Percentiles rank a stretch among this genome's conserved stretches.
phyloP scores from a whole-genome alignment of 2,888 invertebrate species.

The Limnephilus marmoratus region DNA sequence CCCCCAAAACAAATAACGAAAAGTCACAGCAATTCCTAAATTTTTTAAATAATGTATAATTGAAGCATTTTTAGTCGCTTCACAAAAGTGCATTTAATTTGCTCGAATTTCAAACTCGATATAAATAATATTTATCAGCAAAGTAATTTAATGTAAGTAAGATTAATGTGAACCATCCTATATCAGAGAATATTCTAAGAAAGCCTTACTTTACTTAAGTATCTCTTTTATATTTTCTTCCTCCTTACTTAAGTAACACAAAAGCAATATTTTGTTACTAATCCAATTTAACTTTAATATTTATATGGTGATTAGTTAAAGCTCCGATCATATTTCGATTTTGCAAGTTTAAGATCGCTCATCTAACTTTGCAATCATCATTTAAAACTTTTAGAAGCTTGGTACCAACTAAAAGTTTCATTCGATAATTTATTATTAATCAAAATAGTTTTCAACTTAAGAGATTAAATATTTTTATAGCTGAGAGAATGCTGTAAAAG shows the following conservation, averaged over 20 bases:
- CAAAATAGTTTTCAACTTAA: background rate
- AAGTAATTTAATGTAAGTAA: background rate
- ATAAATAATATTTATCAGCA: background rate
- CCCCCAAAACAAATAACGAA: too few relatives aligned
- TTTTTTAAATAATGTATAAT: too few relatives aligned
- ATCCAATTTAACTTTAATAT: background rate
- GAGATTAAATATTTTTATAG: too few relatives aligned
- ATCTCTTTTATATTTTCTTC: background rate
- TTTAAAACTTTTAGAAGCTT: background rate
- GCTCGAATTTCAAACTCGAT: background rate
- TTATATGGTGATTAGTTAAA: background rate
- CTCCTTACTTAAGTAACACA: background rate
- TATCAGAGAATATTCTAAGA: background rate
- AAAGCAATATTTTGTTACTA: background rate
- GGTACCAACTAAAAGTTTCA: background rate
- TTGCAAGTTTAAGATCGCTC: background rate
- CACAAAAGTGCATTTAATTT: too few relatives aligned
- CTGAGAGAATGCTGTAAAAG: background rate
- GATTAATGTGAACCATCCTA: background rate
- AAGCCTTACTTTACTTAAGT: background rate
- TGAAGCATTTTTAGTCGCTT: too few relatives aligned
- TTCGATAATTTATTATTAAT: background rate
- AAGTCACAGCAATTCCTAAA: too few relatives aligned
- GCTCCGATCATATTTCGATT: background rate
- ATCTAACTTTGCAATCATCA: background rate